phyloP scores from a whole-genome alignment of 2,113 vertebrate genomes.

The Tachycineta bicolor region DNA sequence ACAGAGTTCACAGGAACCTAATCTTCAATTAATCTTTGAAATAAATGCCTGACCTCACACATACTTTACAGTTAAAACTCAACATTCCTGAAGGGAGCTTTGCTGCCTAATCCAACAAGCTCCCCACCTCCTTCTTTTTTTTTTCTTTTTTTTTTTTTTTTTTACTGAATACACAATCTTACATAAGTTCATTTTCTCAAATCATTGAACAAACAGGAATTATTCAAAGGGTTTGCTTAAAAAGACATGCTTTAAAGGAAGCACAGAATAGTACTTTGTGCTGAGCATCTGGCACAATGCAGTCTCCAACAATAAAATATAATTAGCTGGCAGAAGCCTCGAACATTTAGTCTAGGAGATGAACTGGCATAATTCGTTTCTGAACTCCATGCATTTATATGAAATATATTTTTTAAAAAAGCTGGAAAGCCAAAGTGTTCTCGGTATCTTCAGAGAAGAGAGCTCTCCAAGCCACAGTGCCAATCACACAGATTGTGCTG shows the following conservation, averaged over 20 bases:
- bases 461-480: background rate
- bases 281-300: background rate
- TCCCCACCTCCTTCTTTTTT: background rate
- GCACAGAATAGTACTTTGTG: accelerated
- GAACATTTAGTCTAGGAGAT: background rate
- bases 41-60: conserved; percentile 47
- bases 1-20: conserved; percentile 49
- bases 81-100: conserved; percentile 52
- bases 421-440: background rate
- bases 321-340: background rate
- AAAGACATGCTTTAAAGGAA: background rate
- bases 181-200: background rate
- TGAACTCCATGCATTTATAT: background rate
- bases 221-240: background rate
- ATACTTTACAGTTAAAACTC: conserved; percentile 45
- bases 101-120: conserved; percentile 47
- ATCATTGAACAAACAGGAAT: background rate
- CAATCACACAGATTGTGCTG: background rate
- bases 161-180: background rate
- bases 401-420: background rate
- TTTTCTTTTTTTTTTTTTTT: background rate
- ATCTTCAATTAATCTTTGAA: conserved; percentile 63
- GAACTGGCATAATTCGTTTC: background rate
- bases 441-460: background rate
- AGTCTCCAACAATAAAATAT: background rate